These are phyloP conservation scores for Sander vitreus DNA, from an alignment of 2,113 vertebrate genomes.

Conservation along the genomic window DNA sequence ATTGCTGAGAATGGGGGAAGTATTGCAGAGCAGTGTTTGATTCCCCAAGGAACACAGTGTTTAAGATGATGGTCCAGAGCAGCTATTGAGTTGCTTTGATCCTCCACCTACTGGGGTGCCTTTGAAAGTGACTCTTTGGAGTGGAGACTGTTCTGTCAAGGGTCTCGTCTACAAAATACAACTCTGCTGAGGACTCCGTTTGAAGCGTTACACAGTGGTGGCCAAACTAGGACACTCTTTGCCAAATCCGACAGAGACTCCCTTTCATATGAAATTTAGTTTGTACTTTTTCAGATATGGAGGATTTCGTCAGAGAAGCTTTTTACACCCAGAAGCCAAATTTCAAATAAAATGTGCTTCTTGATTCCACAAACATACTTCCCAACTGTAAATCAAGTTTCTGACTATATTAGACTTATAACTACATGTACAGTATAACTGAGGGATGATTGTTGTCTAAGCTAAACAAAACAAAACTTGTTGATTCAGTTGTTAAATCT, in stretches of 20 bases:
- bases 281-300: background rate
- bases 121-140: conserved; percentile 71
- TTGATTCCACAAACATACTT: background rate
- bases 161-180: conserved; percentile 44
- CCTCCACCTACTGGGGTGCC: conserved; percentile 60
- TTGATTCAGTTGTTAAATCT: background rate
- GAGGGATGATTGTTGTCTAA: background rate
- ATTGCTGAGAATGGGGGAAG: conserved; percentile 25
- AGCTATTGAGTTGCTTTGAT: conserved; percentile 69
- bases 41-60: conserved; percentile 43
- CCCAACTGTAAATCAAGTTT: background rate
- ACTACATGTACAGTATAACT: background rate
- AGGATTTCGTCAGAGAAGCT: conserved; percentile 24
- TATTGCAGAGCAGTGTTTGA: conserved; percentile 42
- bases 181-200: conserved; percentile 24
- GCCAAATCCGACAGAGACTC: conserved; percentile 27
- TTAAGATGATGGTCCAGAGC: conserved; percentile 52
- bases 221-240: background rate
- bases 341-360: background rate
- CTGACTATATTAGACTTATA: background rate
- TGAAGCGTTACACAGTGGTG: conserved; percentile 1
- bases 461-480: background rate
- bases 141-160: conserved; percentile 25
- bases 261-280: conserved; percentile 25
- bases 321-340: background rate